Percentiles rank a stretch among this genome's conserved stretches.
phyloP scores from a whole-genome alignment of 1,140 invertebrate species.

The Orius laevigatus region DNA sequence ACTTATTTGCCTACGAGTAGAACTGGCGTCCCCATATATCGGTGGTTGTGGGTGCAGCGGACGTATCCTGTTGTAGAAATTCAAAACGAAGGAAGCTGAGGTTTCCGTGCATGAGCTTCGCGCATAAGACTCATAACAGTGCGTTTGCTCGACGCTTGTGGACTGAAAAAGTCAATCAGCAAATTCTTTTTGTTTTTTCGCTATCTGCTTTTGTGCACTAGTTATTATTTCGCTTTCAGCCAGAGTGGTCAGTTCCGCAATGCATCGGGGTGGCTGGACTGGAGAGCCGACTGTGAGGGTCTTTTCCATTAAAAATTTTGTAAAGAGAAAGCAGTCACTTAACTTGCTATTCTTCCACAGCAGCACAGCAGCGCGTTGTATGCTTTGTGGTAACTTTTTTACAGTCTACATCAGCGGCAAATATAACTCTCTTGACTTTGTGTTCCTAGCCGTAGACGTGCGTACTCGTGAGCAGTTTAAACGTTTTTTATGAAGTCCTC shows the following conservation, averaged over 20 bases:
- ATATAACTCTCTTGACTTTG: neutral
- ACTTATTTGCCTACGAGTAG: slow-evolving; percentile 24
- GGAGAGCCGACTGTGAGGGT: neutral
- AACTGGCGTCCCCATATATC: slow-evolving; percentile 16
- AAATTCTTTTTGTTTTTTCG: neutral
- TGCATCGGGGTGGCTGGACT: neutral
- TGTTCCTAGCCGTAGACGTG: neutral
- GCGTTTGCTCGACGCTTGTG: neutral
- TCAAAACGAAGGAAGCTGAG: slow-evolving; percentile 5
- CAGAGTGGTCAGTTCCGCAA: neutral
- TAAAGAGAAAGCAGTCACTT: neutral
- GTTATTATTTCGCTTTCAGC: neutral
- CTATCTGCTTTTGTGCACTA: too few relatives aligned
- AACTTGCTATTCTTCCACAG: neutral
- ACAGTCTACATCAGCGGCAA: too few relatives aligned
- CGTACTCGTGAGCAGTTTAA: too few relatives aligned
- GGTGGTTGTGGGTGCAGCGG: slow-evolving; percentile 16
- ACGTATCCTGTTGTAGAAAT: slow-evolving; percentile 16
- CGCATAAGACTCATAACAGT: neutral
- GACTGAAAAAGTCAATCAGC: neutral
- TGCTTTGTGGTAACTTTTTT: neutral
- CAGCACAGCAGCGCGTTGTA: neutral
- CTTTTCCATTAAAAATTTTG: neutral
- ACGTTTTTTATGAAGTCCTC: too few relatives aligned
- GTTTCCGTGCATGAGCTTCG: neutral